A percentile compares a stretch with the other conserved stretches of the same genome.
phyloP scores from a whole-genome alignment of 2,113 vertebrate genomes.

The Anhinga anhinga region DNA sequence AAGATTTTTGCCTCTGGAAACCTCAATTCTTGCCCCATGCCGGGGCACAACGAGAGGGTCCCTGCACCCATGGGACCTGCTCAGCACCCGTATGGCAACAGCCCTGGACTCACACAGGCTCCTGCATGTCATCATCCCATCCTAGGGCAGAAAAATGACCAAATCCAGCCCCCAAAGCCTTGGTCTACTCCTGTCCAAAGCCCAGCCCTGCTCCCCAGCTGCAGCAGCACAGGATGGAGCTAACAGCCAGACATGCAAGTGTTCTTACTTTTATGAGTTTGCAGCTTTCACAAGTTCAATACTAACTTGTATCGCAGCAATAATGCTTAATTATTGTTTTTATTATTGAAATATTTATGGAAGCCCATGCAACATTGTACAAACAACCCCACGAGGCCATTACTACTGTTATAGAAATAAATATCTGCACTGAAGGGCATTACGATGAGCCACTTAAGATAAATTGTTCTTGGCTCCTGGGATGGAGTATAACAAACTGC shows the following conservation, averaged over 20 bases:
- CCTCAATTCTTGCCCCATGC: not conserved
- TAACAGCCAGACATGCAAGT: not conserved
- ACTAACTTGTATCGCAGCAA: not conserved
- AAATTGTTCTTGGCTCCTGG: not conserved
- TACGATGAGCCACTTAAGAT: not conserved
- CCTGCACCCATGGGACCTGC: fast-evolving
- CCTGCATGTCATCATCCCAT: not conserved
- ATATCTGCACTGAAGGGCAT: not conserved
- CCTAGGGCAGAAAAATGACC: not conserved
- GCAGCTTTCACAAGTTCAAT: not conserved
- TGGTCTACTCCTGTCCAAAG: not conserved
- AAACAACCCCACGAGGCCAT: not conserved
- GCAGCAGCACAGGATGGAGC: fast-evolving
- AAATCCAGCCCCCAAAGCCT: not conserved
- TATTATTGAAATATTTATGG: not conserved
- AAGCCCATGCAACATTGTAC: not conserved
- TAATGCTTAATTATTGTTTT: constrained; percentile 10
- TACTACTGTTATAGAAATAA: not conserved
- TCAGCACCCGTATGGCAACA: not conserved
- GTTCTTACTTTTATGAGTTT: not conserved
- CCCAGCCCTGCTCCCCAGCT: not conserved
- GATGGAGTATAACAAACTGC: not conserved
- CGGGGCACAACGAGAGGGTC: not conserved
- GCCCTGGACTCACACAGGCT: not conserved
- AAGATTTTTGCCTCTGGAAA: not conserved